A percentile compares a stretch with the other conserved stretches of the same genome.
Evolutionary conservation across 2,888 invertebrate genomes (phyloP).

Genomic region (Acanthacorydalis orientalis): DNA sequence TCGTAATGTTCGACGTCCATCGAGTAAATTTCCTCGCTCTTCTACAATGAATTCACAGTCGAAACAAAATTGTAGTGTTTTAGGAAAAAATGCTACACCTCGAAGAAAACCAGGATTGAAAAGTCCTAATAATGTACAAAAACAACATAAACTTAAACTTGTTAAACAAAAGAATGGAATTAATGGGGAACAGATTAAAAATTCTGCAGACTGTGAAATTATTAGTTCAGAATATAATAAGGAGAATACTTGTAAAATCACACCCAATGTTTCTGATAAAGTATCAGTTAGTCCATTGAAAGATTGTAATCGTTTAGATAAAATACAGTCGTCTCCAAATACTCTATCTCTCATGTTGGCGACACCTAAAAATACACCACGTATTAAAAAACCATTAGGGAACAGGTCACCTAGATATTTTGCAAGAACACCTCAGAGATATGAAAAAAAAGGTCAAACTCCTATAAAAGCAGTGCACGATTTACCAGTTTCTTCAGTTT

Average conservation of each 20-base stretch:
- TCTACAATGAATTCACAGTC: no score
- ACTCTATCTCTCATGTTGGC: constrained; percentile 2
- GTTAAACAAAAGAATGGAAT: not conserved
- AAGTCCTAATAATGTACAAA: no score
- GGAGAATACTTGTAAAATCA: no score
- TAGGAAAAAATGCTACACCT: not conserved
- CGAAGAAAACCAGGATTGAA: not conserved
- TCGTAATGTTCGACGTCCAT: no score
- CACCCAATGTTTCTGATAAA: not conserved
- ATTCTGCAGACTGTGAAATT: not conserved
- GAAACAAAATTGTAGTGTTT: no score
- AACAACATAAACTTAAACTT: no score
- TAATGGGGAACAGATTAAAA: not conserved
- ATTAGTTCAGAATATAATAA: not conserved
- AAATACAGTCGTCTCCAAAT: not conserved
- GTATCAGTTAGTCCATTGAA: constrained; percentile 2
- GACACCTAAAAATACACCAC: constrained; percentile 28
- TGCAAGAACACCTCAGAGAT: constrained; percentile 27
- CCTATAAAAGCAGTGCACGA: constrained; percentile 30
- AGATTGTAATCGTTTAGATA: constrained; percentile 1
- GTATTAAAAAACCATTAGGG: constrained; percentile 40
- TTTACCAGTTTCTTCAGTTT: not conserved
- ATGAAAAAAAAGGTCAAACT: constrained; percentile 32
- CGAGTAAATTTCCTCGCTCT: no score
- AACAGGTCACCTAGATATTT: constrained; percentile 36